phyloP scores from a whole-genome alignment of 2,797 vertebrate species.

The Sciurus vulgaris region DNA sequence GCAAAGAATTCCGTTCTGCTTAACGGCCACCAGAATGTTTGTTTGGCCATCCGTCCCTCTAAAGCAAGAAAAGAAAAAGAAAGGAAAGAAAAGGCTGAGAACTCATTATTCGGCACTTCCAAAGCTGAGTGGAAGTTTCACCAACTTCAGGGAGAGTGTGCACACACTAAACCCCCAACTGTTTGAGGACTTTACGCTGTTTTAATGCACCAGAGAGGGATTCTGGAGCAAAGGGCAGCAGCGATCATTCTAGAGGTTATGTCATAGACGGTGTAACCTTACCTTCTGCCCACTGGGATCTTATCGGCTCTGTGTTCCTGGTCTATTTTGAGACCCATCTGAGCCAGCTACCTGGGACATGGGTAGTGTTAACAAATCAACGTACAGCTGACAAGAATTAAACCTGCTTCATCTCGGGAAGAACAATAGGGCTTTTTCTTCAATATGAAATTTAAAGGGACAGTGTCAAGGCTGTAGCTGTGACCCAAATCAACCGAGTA shows the following conservation, averaged over 20 bases:
- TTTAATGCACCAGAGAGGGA: neutral
- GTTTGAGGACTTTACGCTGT: constrained; percentile 52
- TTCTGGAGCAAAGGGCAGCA: constrained; percentile 73
- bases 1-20: constrained; percentile 42
- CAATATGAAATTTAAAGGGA: neutral
- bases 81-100: constrained; percentile 45
- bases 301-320: constrained; percentile 55
- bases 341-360: constrained; percentile 63
- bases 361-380: constrained; percentile 45
- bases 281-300: constrained; percentile 70
- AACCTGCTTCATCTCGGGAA: neutral
- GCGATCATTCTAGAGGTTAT: constrained; percentile 47
- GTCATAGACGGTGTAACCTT: constrained; percentile 66
- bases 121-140: constrained; percentile 64
- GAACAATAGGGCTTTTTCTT: neutral
- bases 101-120: constrained; percentile 7
- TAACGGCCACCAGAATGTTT: constrained; percentile 44
- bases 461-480: neutral
- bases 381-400: neutral
- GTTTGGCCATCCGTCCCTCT: constrained; percentile 58
- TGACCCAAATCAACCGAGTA: neutral
- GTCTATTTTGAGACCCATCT: constrained; percentile 75
- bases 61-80: neutral
- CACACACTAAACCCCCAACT: neutral
- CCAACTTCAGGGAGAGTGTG: constrained; percentile 46